These are phyloP conservation scores for Poecilobothrus nobilitatus DNA, from an alignment of 2,888 invertebrate genomes.

Conservation along the genomic window DNA sequence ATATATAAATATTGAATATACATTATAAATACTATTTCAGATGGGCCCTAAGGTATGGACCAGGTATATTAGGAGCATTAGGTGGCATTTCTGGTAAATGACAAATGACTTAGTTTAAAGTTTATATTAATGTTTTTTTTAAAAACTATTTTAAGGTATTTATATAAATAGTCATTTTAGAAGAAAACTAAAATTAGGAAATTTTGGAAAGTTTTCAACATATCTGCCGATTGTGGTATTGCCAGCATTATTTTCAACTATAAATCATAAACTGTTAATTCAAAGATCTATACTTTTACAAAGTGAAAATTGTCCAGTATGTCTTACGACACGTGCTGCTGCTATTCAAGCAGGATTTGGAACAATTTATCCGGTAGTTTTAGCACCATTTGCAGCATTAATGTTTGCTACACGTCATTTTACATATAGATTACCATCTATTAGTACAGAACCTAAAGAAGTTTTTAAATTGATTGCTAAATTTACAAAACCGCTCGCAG, in stretches of 20 bases:
- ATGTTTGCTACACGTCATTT: slow-evolving; percentile 54
- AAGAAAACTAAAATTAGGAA: slow-evolving; percentile 51
- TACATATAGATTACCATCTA: slow-evolving; percentile 56
- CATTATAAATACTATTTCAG: slow-evolving; percentile 42
- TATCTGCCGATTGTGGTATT: slow-evolving; percentile 53
- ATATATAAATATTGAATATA: slow-evolving; percentile 12
- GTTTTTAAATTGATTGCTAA: slow-evolving; percentile 48
- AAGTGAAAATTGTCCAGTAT: slow-evolving; percentile 54
- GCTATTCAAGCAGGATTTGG: slow-evolving; percentile 49
- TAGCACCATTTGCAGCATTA: slow-evolving; percentile 53
- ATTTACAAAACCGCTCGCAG: slow-evolving; percentile 49
- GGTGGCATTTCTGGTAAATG: slow-evolving; percentile 38
- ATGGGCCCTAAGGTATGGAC: slow-evolving; percentile 49
- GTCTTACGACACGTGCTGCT: slow-evolving; percentile 54
- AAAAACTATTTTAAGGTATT: slow-evolving; percentile 40
- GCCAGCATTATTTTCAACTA: slow-evolving; percentile 49
- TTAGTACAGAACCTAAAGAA: slow-evolving; percentile 50
- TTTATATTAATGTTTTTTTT: no score
- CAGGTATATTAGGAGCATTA: slow-evolving; percentile 46
- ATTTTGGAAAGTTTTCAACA: slow-evolving; percentile 52
- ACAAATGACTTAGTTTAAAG: no score
- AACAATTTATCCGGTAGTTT: slow-evolving; percentile 51
- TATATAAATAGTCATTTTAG: slow-evolving; percentile 58
- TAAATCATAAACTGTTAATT: slow-evolving; percentile 52
- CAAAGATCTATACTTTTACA: slow-evolving; percentile 51